Percentiles rank a stretch among this genome's conserved stretches.
Evolutionary conservation across 2,888 invertebrate genomes (phyloP).

Genomic region (Tanaodytes sp.): DNA sequence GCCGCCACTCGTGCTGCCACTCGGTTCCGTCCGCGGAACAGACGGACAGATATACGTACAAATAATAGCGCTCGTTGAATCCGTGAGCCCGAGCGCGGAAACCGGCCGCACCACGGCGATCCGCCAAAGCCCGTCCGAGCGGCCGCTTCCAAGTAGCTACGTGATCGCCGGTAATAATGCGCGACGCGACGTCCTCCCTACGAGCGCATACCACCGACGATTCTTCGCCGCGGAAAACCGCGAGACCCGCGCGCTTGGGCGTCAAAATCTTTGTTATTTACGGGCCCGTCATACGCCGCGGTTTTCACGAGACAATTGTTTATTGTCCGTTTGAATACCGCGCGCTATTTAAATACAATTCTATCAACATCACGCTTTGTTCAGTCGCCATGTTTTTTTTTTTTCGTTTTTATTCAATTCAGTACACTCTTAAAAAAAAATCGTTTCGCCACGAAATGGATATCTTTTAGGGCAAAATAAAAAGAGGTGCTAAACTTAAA

Average conservation of each 20-base stretch:
- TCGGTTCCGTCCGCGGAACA: constrained; percentile 60
- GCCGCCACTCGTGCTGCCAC: constrained; percentile 59
- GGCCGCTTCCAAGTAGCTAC: constrained; percentile 71
- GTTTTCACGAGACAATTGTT: constrained; percentile 10
- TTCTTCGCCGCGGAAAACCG: constrained; percentile 40
- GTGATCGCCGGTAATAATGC: constrained; percentile 73
- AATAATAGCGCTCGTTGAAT: constrained; percentile 54
- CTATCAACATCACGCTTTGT: neutral
- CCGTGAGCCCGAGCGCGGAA: too few relatives aligned
- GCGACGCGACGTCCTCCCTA: constrained; percentile 29
- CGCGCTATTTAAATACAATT: neutral
- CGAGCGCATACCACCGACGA: too few relatives aligned
- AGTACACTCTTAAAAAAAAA: too few relatives aligned
- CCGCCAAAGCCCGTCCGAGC: constrained; percentile 45
- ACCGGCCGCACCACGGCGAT: constrained; percentile 64
- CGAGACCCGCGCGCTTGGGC: neutral
- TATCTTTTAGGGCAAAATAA: too few relatives aligned
- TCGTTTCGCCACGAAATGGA: too few relatives aligned
- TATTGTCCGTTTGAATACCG: neutral
- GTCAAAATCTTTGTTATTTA: constrained; percentile 27
- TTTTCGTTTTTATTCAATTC: too few relatives aligned
- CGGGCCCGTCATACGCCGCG: neutral
- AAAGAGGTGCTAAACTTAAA: too few relatives aligned
- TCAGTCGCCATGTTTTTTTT: neutral
- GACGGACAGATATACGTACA: constrained; percentile 60